Percentiles rank a stretch among this genome's conserved stretches.
phyloP scores from a whole-genome alignment of 2,113 vertebrate species.

The Pontoporia blainvillei region DNA sequence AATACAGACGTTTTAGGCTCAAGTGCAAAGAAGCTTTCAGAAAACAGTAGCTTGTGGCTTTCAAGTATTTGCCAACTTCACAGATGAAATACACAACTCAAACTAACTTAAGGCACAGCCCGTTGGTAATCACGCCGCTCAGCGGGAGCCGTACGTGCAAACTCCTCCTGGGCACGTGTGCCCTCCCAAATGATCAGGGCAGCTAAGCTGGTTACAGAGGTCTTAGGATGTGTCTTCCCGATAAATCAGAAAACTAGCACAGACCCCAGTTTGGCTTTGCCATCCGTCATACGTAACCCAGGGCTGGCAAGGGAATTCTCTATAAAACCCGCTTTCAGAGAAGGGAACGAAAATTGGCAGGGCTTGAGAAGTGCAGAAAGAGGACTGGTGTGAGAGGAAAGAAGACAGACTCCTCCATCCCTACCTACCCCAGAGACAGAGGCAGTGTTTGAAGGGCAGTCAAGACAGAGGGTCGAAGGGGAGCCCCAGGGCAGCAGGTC shows the following conservation, averaged over 20 bases:
- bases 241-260: background rate
- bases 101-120: conserved; percentile 4
- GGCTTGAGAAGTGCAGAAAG: background rate
- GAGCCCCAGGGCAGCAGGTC: too few species aligned
- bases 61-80: conserved; percentile 60
- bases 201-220: too few species aligned
- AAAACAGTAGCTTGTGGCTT: conserved; percentile 62
- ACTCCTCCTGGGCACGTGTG: background rate
- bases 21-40: conserved; percentile 70
- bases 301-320: background rate
- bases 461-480: background rate
- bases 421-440: background rate
- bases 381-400: background rate
- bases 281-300: background rate
- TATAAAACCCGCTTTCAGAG: conserved; percentile 1
- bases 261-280: background rate
- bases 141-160: accelerated
- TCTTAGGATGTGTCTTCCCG: background rate
- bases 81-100: conserved; percentile 27
- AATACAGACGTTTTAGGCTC: conserved; percentile 61
- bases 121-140: background rate
- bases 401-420: background rate
- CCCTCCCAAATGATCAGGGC: background rate
- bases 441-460: background rate
- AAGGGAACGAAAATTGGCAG: conserved; percentile 32